Evolutionary conservation across 2,113 vertebrate genomes (phyloP), one percentile per base, ranked within the genome.

Genomic region (Copsychus sechellarum): DNA sequence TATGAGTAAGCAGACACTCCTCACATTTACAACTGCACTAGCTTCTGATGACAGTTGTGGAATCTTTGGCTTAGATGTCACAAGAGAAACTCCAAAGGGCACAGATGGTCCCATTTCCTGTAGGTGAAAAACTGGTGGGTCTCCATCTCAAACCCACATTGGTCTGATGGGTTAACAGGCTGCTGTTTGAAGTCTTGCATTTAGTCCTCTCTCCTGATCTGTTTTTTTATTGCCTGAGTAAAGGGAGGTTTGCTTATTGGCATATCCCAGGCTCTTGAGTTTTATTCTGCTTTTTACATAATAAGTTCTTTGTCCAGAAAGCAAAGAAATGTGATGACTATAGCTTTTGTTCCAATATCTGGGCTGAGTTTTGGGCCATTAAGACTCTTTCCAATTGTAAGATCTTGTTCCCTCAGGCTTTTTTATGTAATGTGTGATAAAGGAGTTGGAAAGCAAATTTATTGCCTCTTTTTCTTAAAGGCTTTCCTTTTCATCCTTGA

Each of bases 321-420:
- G 62, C 67, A 62, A 88, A 95, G 90, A 56, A 97, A 88, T 95
- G 88, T 58, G 93, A 96, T 92, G 92, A 97, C 91, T 88, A 88
- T 69, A 77, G 53, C 72, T 96, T 95, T 97, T 96, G 92, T 89
- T 97, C 62, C 22, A 48, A 79, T 56, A 81, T 80, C 69, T 77
- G 92, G 89, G 67, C 48, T 95, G 73, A 88, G 33, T 61, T 96
- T 90, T 82, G 76, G 80, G 53, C 71, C 56, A 78, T 67, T 74
- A 95, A 80, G 38, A 50, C 48, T 89, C 83, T 95, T 96, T 97
- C 94, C 94, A 92, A 95, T 95, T 86, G 69, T 73, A 94, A 91
- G 93, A 94, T 93, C 85, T 80, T 33, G 7, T 81, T 95, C 88
- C 79, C 58, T 92, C 21, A 40, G 90, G 88, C 57, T 93, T 95